Percentiles rank a stretch among this genome's conserved stretches.
These are phyloP conservation scores for Tragelaphus imberbis DNA, from an alignment of 2,113 vertebrate species.

Conservation along the genomic window DNA sequence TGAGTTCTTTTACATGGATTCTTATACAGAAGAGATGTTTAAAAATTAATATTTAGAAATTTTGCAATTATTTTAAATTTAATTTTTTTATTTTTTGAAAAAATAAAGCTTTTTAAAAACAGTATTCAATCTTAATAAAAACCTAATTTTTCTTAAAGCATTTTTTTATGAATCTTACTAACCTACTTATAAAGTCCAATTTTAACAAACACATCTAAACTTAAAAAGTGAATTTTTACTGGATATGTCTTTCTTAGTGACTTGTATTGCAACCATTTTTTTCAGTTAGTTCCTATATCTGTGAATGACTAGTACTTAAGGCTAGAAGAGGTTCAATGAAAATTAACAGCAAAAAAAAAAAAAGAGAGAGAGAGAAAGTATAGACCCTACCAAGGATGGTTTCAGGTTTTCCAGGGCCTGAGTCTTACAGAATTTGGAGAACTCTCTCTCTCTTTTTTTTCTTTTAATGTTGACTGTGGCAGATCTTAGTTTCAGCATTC, in stretches of 20 bases:
- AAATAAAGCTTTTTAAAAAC: not conserved
- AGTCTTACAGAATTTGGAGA: not conserved
- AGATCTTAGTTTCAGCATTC: not conserved
- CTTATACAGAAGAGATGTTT: not conserved
- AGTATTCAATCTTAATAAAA: not conserved
- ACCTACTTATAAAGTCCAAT: not conserved
- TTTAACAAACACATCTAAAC: not conserved
- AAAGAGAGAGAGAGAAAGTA: not conserved
- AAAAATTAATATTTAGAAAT: not conserved
- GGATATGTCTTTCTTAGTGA: not conserved
- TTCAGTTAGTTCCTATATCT: not conserved
- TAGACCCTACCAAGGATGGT: not conserved
- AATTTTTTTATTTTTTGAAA: not conserved
- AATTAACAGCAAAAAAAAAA: not conserved
- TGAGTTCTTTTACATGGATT: not conserved
- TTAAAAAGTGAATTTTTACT: not conserved
- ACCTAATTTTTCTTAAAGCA: not conserved
- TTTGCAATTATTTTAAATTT: not conserved
- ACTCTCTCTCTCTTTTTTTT: not conserved
- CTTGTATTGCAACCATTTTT: not conserved
- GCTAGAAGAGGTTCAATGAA: not conserved
- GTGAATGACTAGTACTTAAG: not conserved
- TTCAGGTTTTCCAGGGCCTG: not conserved
- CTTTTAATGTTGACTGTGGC: not conserved
- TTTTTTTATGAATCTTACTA: not conserved